Conservation (phyloP, 30 jellyfish, hydroid and myxozoan genomes). For the Aurelia aurita region DNA sequence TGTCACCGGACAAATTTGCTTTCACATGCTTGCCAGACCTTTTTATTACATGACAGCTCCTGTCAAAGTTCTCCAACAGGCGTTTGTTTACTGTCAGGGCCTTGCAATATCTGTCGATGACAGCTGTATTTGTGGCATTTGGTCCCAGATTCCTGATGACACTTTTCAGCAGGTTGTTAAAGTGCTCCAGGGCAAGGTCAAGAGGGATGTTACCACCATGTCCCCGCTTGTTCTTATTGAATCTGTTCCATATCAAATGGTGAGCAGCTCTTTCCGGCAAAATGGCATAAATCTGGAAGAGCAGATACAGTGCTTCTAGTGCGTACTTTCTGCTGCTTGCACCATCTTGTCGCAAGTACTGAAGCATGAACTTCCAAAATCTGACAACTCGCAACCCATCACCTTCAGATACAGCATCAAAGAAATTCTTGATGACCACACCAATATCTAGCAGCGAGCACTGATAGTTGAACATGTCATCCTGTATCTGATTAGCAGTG, state of each 20-base stretch:
- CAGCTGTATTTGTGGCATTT: constrained; percentile 38
- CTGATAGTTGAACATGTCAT: constrained; percentile 41
- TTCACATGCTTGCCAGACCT: constrained; percentile 53
- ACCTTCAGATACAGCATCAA: constrained; percentile 53
- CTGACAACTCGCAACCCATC: constrained; percentile 60
- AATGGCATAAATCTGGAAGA: constrained; percentile 28
- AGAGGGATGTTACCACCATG: constrained; percentile 70
- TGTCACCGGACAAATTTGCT: constrained; percentile 22
- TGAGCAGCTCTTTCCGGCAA: constrained; percentile 36
- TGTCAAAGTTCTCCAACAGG: constrained; percentile 54
- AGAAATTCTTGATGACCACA: constrained; percentile 39
- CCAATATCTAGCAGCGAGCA: constrained; percentile 58
- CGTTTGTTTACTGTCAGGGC: constrained; percentile 51
- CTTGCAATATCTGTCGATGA: constrained; percentile 43
- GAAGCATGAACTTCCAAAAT: constrained; percentile 61
- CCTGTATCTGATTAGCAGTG: not conserved
- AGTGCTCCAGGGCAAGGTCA: constrained; percentile 69
- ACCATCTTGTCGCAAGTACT: constrained; percentile 43
- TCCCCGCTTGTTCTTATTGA: constrained; percentile 25
- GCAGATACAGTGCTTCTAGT: constrained; percentile 44
- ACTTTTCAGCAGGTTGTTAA: constrained; percentile 28
- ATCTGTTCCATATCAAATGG: constrained; percentile 53
- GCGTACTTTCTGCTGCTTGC: constrained; percentile 44
- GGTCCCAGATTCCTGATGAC: constrained; percentile 50
- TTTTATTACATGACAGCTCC: constrained; percentile 12